These are phyloP conservation scores for Hippocampus kuda DNA, from an alignment of 2,797 vertebrate species.

Conservation along the genomic window DNA sequence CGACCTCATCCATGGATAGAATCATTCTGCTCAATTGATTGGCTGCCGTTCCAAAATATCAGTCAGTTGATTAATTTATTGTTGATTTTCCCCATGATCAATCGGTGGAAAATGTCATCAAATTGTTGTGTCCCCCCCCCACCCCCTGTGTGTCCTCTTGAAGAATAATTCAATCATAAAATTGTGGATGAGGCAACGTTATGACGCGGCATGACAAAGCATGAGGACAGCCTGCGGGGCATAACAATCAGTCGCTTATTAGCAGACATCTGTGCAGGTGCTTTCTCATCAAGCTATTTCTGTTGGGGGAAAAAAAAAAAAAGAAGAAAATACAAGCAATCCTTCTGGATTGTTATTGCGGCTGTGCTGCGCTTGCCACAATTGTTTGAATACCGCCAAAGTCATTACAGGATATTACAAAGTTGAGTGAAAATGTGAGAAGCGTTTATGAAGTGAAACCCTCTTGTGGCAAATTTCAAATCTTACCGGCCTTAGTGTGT, in stretches of 20 bases:
- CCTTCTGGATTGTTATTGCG: slow-evolving; percentile 47
- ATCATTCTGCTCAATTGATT: neutral
- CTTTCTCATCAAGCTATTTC: slow-evolving; percentile 40
- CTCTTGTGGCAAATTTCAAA: neutral
- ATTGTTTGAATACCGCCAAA: neutral
- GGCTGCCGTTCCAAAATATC: neutral
- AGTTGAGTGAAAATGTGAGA: neutral
- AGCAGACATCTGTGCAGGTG: slow-evolving; percentile 47
- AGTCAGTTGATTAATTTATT: neutral
- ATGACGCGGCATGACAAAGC: neutral
- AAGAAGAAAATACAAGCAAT: slow-evolving; percentile 46
- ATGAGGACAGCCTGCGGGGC: slow-evolving; percentile 21
- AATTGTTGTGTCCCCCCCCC: neutral
- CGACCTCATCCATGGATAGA: neutral
- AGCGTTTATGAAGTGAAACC: neutral
- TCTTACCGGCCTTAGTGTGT: neutral
- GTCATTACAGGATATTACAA: neutral
- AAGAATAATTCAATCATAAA: neutral
- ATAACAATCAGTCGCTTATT: slow-evolving; percentile 3
- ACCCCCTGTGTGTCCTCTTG: neutral
- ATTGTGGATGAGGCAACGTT: neutral
- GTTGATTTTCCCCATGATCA: neutral
- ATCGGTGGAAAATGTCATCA: neutral
- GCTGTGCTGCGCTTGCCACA: slow-evolving; percentile 35
- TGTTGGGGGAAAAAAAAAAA: slow-evolving; percentile 6